Base-by-base conservation (phyloP, 2,888 invertebrate species). In the Pseudolycoriella hygida region DNA sequence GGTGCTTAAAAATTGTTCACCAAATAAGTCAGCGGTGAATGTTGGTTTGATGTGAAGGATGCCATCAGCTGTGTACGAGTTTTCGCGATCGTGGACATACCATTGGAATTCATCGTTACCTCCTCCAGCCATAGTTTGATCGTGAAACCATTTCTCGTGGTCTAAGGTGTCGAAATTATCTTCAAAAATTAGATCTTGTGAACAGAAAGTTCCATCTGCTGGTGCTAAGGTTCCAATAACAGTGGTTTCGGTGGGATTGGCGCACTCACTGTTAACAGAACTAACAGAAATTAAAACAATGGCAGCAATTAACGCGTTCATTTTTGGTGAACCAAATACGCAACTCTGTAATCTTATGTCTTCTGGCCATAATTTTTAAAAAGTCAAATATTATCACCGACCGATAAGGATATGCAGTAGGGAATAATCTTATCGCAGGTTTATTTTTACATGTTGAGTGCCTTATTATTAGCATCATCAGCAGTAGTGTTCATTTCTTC, bases 71-170 rank as follows among this genome's bases (percentile, higher is more conserved):
- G 67, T 62, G 58, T 70, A 80, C 41, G 77, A 77, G 60, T 80
- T 79, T 1, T 71, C 65, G 19, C 80, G 68, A 57, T 77, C 77
- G 64, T 80, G 50, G 52, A 60, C 69, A 58, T 78, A 79, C 63
- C 74, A 75, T 60, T 80, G 75, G 60, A 80, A 80, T 58, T 80
- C 78, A 73, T 74, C 74, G 58, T 77, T 77, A 76, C 76, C 10
- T 25, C 25, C 30, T 51, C 45, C 39, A 49, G 51, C 32, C 49
- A 47, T 44, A 50, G 50, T 46, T 46, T 48, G 31, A 41, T 46
- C 50, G 43, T 46, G 40, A 50, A 50, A 17, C 51, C 51, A 44
- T 12, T 14, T 18, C 10, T 37, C 17, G 4, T 20, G 12, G 14
- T 44, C 37, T 12, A 44, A 44, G 18, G 14, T n/a, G 12, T 44